phyloP scores from a whole-genome alignment of 1,140 invertebrate species.

The Zelostemma sp. region DNA sequence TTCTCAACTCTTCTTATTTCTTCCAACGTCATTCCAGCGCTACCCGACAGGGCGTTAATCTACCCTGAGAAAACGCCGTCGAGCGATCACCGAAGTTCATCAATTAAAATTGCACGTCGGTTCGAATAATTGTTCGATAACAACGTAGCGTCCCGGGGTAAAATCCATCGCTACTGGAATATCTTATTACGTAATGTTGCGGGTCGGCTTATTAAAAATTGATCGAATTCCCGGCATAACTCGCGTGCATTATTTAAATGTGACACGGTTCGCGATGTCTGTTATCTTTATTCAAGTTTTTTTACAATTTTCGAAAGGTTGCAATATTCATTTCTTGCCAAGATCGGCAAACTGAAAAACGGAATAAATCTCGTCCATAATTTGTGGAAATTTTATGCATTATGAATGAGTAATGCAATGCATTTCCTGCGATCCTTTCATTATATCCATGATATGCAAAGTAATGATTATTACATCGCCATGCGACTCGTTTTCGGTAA shows the following conservation, averaged over 20 bases:
- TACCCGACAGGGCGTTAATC: constrained; percentile 16
- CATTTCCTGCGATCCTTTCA: neutral
- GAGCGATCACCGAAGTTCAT: constrained; percentile 16
- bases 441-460: neutral
- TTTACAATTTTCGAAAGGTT: too few species aligned
- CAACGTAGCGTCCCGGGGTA: too few species aligned
- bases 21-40: constrained; percentile 5
- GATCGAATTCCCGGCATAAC: neutral
- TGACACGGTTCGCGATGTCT: too few species aligned
- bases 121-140: neutral
- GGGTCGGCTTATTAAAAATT: neutral
- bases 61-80: constrained; percentile 8
- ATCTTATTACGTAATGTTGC: neutral
- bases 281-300: too few species aligned
- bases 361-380: neutral
- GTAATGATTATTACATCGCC: neutral
- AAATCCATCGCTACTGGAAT: neutral
- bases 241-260: too few species aligned
- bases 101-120: constrained; percentile 9
- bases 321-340: too few species aligned
- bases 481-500: neutral
- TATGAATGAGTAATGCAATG: neutral
- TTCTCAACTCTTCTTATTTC: constrained; percentile 3
- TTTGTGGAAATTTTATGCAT: constrained; percentile 1
- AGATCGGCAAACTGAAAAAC: neutral